These are phyloP conservation scores for Odobenus rosmarus DNA, from an alignment of 2,113 vertebrate genomes.

Conservation along the genomic window DNA sequence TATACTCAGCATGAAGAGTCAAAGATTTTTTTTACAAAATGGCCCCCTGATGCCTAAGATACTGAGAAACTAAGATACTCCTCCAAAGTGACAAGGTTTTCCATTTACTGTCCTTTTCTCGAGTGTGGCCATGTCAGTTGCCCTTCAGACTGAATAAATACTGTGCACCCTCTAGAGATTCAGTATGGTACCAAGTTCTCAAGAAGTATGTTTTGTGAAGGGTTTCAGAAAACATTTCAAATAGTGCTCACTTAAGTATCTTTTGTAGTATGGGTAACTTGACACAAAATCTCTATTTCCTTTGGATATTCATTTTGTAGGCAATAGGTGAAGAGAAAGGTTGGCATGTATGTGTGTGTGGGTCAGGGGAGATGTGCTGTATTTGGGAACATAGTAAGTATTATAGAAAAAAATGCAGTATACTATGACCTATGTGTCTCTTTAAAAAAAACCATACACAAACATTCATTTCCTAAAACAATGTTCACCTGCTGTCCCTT, in stretches of 20 bases:
- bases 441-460: background rate
- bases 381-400: background rate
- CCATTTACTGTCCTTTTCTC: background rate
- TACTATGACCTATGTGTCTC: background rate
- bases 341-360: background rate
- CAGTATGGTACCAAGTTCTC: background rate
- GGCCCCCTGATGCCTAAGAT: background rate
- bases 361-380: background rate
- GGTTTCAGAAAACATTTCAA: slow-evolving; percentile 20
- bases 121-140: background rate
- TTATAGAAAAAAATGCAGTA: background rate
- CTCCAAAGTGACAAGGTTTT: background rate
- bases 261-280: background rate
- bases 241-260: background rate
- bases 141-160: background rate
- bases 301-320: background rate
- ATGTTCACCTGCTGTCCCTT: slow-evolving; percentile 41
- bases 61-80: background rate
- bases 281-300: background rate
- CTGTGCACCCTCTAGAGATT: background rate
- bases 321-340: background rate
- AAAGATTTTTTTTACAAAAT: slow-evolving; percentile 37
- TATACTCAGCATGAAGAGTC: background rate
- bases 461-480: slow-evolving; percentile 40
- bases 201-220: background rate